Base-by-base conservation (phyloP, 2,113 vertebrate species). In the Lampris incognitus region DNA sequence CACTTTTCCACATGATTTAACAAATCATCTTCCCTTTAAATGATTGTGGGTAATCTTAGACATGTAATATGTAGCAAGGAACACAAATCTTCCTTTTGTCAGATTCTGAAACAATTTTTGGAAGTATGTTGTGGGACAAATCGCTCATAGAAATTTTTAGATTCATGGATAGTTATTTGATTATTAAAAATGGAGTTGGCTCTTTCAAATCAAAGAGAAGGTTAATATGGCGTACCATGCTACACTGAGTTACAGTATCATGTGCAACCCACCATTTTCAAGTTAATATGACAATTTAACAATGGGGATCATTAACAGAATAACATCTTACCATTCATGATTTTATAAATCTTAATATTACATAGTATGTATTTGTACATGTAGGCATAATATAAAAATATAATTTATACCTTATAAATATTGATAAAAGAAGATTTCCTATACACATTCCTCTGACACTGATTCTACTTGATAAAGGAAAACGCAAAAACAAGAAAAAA, bases 341-440 rank as follows among this genome's bases (percentile, higher is more conserved):
- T 51, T 75, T 37, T 77, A 74, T 74, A 55, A 38, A 74, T 74
- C 41, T 81, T 76, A 59, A 9, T 58, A 65, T 62, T 38, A 72
- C 59, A 78, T n/a, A 64, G 8, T 6, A 74, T 24, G 24, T 42
- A 39, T 77, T 64, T 41, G 46, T 68, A 65, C 52, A 61, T 65
- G 38, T 56, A 68, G 7, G 4, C 52, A 74, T 50, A 73, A 63
- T 81, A 69, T 5, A 39, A 76, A 85, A 85, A 76, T 83, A 86
- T 66, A 81, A 76, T 72, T 75, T 78, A 69, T 50, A 59, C 37
- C 37, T 9, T 8, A 59, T 59, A 75, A 68, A 60, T 71, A 71
- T 24, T 79, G 51, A 42, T 57, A 36, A 6, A 57, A 60, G 69
- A n/a, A 72, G 49, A 86, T 72, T 78, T 66, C 2, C 67, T 68